Percentiles rank a stretch among this genome's conserved stretches.
phyloP scores from a whole-genome alignment of 2,797 vertebrate genomes.

The Ammospiza maritima region DNA sequence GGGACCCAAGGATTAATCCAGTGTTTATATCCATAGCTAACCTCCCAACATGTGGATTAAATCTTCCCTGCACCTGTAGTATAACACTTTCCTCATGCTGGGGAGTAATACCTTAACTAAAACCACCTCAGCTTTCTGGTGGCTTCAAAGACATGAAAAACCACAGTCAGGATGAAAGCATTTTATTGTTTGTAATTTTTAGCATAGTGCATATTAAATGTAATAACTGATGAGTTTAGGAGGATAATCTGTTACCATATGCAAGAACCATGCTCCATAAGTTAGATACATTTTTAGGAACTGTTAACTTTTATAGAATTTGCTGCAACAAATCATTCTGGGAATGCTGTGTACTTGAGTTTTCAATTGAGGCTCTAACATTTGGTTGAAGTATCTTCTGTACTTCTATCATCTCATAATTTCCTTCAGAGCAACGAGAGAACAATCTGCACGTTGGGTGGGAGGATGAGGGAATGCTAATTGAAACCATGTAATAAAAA shows the following conservation, averaged over 20 bases:
- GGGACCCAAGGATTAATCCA: slow-evolving; percentile 35
- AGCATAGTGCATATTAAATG: slow-evolving; percentile 51
- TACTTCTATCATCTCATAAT: slow-evolving; percentile 62
- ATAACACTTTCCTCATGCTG: slow-evolving; percentile 63
- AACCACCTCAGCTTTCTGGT: slow-evolving; percentile 45
- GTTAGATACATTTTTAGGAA: slow-evolving; percentile 15
- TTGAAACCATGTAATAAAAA: slow-evolving; percentile 75
- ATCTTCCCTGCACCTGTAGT: slow-evolving; percentile 68
- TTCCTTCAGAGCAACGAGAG: slow-evolving; percentile 51
- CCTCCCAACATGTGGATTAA: slow-evolving; percentile 65
- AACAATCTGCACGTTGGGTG: slow-evolving; percentile 49
- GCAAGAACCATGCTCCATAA: slow-evolving; percentile 44
- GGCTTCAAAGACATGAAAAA: slow-evolving; percentile 67
- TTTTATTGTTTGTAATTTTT: slow-evolving; percentile 72
- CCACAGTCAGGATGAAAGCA: slow-evolving; percentile 46
- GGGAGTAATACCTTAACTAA: slow-evolving; percentile 54
- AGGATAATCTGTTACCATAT: slow-evolving; percentile 40
- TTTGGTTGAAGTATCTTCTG: slow-evolving; percentile 51
- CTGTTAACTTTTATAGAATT: slow-evolving; percentile 61
- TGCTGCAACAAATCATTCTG: slow-evolving; percentile 35
- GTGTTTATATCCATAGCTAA: slow-evolving; percentile 37
- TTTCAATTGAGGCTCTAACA: slow-evolving; percentile 23
- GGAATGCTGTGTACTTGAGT: neutral
- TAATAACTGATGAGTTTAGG: slow-evolving; percentile 68
- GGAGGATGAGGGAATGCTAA: slow-evolving; percentile 67